phyloP scores from a whole-genome alignment of 64 coral and sea anemone species.

The Stichodactyla mertensii region DNA sequence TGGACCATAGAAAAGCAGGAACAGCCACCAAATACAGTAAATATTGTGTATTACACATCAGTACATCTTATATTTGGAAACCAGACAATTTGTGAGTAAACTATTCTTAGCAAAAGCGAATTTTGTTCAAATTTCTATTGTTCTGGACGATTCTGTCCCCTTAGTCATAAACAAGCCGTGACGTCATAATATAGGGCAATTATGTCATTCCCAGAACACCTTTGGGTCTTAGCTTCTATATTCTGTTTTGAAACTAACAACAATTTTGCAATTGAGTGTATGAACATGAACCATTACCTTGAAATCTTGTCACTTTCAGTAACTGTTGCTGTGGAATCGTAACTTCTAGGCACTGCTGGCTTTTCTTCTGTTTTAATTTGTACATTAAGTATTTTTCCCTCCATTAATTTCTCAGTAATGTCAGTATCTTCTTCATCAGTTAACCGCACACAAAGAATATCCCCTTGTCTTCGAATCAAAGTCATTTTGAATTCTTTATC shows the following conservation, averaged over 20 bases:
- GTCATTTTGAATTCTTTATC: slow-evolving; percentile 35
- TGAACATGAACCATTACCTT: not conserved
- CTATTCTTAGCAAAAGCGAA: no score
- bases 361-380: not conserved
- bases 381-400: slow-evolving; percentile 3
- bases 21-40: no score
- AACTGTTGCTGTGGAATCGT: not conserved
- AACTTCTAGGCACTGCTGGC: not conserved
- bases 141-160: no score
- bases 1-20: no score
- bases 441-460: slow-evolving; percentile 51
- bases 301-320: not conserved
- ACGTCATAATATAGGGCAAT: no score
- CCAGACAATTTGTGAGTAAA: no score
- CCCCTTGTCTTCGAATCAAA: slow-evolving; percentile 48
- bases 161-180: no score
- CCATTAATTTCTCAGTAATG: slow-evolving; percentile 9
- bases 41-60: no score
- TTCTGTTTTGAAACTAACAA: not conserved
- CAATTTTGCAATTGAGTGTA: not conserved
- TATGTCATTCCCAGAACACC: no score
- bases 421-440: slow-evolving; percentile 27
- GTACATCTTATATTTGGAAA: no score
- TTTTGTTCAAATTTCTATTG: no score
- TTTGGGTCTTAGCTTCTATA: no score